Evolutionary conservation across 2,797 vertebrate species (phyloP).

Genomic region (Acanthopagrus latus): DNA sequence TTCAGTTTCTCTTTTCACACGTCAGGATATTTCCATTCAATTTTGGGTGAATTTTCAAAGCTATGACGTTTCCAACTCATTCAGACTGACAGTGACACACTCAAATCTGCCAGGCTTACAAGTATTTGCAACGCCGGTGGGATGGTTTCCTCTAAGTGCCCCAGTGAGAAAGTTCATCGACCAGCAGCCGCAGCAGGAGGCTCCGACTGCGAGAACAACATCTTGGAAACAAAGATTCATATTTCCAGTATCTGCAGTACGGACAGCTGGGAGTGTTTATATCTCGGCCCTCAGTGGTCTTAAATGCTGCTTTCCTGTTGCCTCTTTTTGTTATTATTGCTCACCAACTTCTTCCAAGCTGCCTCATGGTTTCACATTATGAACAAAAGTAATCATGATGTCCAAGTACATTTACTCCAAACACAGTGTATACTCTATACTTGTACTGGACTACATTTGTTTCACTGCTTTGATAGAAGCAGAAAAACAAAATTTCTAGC

Average conservation of each 20-base stretch:
- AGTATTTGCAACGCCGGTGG: background rate
- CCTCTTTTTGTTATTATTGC: background rate
- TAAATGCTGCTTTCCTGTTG: background rate
- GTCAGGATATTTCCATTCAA: background rate
- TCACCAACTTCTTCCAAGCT: background rate
- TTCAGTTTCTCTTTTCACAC: background rate
- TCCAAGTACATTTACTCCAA: no score
- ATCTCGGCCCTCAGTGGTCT: no score
- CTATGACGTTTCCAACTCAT: background rate
- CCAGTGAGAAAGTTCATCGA: background rate
- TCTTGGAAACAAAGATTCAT: conserved; percentile 2
- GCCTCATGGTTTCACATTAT: background rate
- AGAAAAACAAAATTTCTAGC: no score
- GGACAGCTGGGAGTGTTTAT: background rate
- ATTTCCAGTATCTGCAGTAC: background rate
- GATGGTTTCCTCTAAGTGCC: background rate
- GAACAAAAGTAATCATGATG: background rate
- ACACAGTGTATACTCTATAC: no score
- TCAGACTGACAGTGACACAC: background rate
- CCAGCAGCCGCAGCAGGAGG: background rate
- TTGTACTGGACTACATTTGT: no score
- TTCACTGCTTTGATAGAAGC: no score
- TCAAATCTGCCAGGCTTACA: background rate
- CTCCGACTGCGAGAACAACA: background rate
- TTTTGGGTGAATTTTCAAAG: background rate